phyloP scores from a whole-genome alignment of 2,888 invertebrate species.

The Drosophila limbata region DNA sequence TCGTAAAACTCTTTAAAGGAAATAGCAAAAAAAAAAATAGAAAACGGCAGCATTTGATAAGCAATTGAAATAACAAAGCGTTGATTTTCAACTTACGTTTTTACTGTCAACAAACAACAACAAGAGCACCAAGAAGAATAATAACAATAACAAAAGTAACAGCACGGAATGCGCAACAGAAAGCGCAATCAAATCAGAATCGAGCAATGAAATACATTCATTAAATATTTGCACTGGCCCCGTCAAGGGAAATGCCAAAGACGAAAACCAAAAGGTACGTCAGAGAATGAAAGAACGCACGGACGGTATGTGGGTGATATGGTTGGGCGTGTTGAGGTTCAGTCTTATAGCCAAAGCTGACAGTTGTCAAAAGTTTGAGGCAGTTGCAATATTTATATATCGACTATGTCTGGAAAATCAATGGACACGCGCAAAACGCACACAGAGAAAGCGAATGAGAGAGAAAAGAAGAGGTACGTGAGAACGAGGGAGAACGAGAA shows the following conservation, averaged over 20 bases:
- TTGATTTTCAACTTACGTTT: conserved; percentile 52
- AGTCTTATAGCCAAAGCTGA: conserved; percentile 40
- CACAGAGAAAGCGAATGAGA: not conserved
- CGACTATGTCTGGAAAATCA: conserved; percentile 69
- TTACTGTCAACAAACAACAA: conserved; percentile 34
- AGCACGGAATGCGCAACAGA: conserved; percentile 45
- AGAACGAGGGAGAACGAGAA: not conserved
- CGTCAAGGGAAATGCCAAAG: conserved; percentile 27
- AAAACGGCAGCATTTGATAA: conserved; percentile 32
- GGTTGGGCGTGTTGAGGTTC: conserved; percentile 1
- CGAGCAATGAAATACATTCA: conserved; percentile 55
- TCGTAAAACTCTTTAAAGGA: conserved; percentile 28
- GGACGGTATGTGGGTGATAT: not conserved
- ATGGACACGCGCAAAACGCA: conserved; percentile 52
- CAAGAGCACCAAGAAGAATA: conserved; percentile 21
- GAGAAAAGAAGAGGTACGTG: not conserved
- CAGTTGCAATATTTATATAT: conserved; percentile 68
- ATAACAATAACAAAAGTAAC: conserved; percentile 15
- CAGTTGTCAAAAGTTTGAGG: conserved; percentile 62
- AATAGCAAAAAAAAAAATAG: conserved; percentile 17
- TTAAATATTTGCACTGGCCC: conserved; percentile 52
- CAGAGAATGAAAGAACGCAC: not conserved
- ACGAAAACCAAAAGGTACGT: conserved; percentile 2
- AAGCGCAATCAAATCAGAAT: conserved; percentile 56
- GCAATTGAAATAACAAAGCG: conserved; percentile 45